These are phyloP conservation scores for Sisyra terminalis DNA, from an alignment of 2,888 invertebrate genomes.

Conservation along the genomic window DNA sequence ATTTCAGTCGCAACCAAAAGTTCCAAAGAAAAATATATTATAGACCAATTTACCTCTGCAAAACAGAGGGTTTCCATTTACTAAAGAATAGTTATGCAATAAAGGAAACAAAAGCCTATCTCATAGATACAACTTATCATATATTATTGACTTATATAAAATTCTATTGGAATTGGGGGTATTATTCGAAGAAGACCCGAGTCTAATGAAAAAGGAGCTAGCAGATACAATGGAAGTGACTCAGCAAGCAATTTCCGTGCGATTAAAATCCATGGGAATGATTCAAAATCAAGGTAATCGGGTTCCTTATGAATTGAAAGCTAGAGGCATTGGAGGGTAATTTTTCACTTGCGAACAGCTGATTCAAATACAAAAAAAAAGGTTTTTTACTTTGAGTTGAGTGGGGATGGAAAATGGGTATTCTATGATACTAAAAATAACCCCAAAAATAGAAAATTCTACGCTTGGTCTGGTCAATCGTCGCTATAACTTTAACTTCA, in stretches of 20 bases:
- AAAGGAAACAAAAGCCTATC: no score
- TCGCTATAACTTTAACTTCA: neutral
- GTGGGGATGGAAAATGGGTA: neutral
- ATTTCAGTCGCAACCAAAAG: no score
- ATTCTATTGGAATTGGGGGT: no score
- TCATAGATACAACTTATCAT: no score
- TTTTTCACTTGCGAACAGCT: neutral
- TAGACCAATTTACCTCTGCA: no score
- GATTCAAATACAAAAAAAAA: neutral
- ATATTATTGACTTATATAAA: no score
- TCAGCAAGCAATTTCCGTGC: neutral
- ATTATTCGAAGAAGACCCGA: neutral
- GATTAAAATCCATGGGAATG: neutral
- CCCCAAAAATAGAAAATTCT: neutral
- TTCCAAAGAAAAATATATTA: no score
- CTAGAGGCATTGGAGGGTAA: neutral
- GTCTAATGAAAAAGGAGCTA: neutral
- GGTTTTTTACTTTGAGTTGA: neutral
- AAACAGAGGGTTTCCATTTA: no score
- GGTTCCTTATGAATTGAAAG: neutral
- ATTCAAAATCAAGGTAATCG: neutral
- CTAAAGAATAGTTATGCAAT: no score
- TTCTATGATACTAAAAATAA: no score
- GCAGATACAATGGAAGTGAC: neutral
- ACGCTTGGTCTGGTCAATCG: neutral